Evolutionary conservation across 2,888 invertebrate species (phyloP), one percentile per base, ranked within the genome.

Genomic region (Syrista parreyssii): DNA sequence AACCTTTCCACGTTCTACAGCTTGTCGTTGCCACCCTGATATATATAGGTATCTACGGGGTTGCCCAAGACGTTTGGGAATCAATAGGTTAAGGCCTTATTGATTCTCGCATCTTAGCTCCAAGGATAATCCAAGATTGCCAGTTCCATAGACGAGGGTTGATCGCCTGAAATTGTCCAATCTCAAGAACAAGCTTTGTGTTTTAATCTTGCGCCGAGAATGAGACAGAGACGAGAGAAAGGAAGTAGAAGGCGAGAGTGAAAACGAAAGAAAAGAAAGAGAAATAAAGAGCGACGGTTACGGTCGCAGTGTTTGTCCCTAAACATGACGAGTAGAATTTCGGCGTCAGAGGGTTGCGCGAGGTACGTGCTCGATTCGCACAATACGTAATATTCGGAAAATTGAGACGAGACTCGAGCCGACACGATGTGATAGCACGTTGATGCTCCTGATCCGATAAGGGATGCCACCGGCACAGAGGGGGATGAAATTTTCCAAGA

Each of bases 31-130:
- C 23, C 23, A 55, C 23, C 55, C 55, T 55, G 55, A 55, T 55
- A 55, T 9, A 23, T 55, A 55, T 55, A 55, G 55, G 23, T 55
- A 23, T 9, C 23, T 55, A 55, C 55, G 23, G 55, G 55, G 55
- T 23, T 23, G 55, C 23, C 23, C 55, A 55, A 23, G 55, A 55
- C 23, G 55, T 55, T 55, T 23, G 55, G 75, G 83, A 83, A 84
- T 84, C 83, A 79, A 84, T 84, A 84, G 81, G 80, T 84, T 81
- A 82, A 81, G 79, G 82, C 82, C 83, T 84, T 83, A 84, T 84
- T 82, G 84, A 84, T 79, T 84, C 77, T 80, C 77, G 79, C 55
- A 55, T 55, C 55, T 55, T 55, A 55, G 55, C 23, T 55, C 55
- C 23, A 23, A 31, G 71, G 71, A 71, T 31, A 33, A 71, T 71